phyloP scores from a whole-genome alignment of 2,888 invertebrate species.

The Drosophila parthenogenetica region DNA sequence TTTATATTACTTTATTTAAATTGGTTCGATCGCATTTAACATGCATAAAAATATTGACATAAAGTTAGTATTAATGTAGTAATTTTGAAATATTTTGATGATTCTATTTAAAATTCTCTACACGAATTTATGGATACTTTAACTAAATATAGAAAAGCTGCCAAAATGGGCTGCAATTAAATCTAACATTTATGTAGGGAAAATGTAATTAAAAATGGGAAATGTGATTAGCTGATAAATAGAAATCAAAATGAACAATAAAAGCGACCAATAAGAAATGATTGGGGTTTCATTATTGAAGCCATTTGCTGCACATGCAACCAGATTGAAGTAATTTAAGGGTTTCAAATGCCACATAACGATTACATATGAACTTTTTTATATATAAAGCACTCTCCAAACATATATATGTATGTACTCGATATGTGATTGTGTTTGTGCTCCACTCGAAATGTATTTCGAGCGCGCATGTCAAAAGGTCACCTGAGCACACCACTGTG shows the following conservation, averaged over 20 bases:
- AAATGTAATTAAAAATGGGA: background rate
- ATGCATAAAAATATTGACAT: too few species aligned
- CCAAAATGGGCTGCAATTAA: background rate
- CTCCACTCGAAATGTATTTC: conserved; percentile 75
- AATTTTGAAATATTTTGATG: too few species aligned
- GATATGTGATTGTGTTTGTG: conserved; percentile 47
- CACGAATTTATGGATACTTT: too few species aligned
- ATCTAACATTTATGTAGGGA: background rate
- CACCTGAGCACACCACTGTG: conserved; percentile 52
- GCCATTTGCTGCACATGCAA: conserved; percentile 50
- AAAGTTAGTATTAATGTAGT: too few species aligned
- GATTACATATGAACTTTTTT: background rate
- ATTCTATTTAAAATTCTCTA: too few species aligned
- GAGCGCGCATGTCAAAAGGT: conserved; percentile 81
- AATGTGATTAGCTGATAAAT: background rate
- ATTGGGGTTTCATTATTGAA: conserved; percentile 33
- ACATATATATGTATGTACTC: background rate
- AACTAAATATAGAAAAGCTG: background rate
- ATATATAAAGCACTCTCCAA: conserved; percentile 1
- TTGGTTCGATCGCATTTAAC: too few species aligned
- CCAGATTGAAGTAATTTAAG: conserved; percentile 45
- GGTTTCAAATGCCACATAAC: conserved; percentile 45
- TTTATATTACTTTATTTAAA: too few species aligned
- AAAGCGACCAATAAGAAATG: conserved; percentile 33
- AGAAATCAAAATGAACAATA: background rate